A percentile compares a stretch with the other conserved stretches of the same genome.
phyloP scores from a whole-genome alignment of 2,113 vertebrate species.

The Xiphophorus couchianus region DNA sequence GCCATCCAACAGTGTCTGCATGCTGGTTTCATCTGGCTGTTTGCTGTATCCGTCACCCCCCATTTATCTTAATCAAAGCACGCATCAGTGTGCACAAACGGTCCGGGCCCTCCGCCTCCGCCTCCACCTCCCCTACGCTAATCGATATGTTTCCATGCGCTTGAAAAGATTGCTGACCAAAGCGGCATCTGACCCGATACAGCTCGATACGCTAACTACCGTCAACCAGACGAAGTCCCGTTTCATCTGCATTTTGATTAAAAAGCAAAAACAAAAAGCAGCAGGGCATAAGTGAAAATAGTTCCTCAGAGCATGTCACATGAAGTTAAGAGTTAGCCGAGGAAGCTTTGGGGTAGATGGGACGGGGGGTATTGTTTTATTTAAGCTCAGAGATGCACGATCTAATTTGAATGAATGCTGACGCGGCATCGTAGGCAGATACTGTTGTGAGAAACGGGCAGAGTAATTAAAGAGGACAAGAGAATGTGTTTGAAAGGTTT shows the following conservation, averaged over 20 bases:
- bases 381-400: constrained; percentile 4
- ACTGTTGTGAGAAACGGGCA: constrained; percentile 14
- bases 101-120: not conserved
- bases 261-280: constrained; percentile 26
- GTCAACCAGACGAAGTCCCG: constrained; percentile 66
- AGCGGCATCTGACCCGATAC: constrained; percentile 73
- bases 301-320: constrained; percentile 55
- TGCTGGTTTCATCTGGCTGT: not conserved
- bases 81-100: constrained; percentile 47
- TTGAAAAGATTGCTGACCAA: constrained; percentile 71
- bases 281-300: constrained; percentile 60
- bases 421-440: constrained; percentile 5
- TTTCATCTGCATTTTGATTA: constrained; percentile 68
- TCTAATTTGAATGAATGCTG: constrained; percentile 7
- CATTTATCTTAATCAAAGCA: constrained; percentile 63
- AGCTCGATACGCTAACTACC: constrained; percentile 65
- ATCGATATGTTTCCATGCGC: constrained; percentile 74
- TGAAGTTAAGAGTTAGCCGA: constrained; percentile 48
- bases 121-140: constrained; percentile 51
- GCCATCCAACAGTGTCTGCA: constrained; percentile 11
- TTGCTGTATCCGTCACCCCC: constrained; percentile 63
- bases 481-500: constrained; percentile 34
- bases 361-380: not conserved
- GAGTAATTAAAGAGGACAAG: not conserved
- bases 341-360: constrained; percentile 13